Evolutionary conservation across 2,113 vertebrate species (phyloP), one percentile per base, ranked within the genome.

Genomic region (Menidia beryllina): DNA sequence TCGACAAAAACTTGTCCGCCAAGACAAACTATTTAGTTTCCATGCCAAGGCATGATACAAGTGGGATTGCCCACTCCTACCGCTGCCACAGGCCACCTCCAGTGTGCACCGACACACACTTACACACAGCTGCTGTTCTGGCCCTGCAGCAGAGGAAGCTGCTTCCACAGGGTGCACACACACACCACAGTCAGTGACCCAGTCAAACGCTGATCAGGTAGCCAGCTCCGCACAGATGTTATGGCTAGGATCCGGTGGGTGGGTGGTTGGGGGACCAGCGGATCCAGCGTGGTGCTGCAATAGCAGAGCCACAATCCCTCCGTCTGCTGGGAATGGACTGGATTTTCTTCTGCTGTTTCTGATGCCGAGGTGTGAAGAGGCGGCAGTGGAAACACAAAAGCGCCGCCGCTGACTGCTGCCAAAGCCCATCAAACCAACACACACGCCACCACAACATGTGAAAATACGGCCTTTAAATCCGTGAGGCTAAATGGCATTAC

Each of bases 151-250:
- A 65, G 1, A 61, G 68, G 63, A 81, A 68, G 58, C 62, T 48
- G 50, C 57, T 39, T 68, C n/a, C n/a, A n/a, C n/a, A n/a, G n/a
- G n/a, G n/a, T n/a, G n/a, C n/a, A n/a, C n/a, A 54, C 69, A 62
- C 57, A 21, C n/a, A 24, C 30, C 30, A 34, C 10, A 55, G 4
- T 36, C 52, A 19, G 1, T 5, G 15, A 48, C 41, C 72, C 39
- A 49, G 56, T 47, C 77, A 69, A 63, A 24, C 52, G 67, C 60
- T 9, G 30, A 69, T 63, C 57, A 79, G 52, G 52, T 1, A 23
- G 25, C 69, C 81, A 39, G 73, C 57, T 68, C 60, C 17, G 63
- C 75, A 55, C 80, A 77, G 75, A 82, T 82, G 77, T 79, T 80
- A 66, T 67, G 67, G 69, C 72, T 62, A 9, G 61, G 14, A 23